Percentiles rank a stretch among this genome's conserved stretches.
phyloP scores from a whole-genome alignment of 1,140 invertebrate genomes.

The Drosophila nigrodunni region DNA sequence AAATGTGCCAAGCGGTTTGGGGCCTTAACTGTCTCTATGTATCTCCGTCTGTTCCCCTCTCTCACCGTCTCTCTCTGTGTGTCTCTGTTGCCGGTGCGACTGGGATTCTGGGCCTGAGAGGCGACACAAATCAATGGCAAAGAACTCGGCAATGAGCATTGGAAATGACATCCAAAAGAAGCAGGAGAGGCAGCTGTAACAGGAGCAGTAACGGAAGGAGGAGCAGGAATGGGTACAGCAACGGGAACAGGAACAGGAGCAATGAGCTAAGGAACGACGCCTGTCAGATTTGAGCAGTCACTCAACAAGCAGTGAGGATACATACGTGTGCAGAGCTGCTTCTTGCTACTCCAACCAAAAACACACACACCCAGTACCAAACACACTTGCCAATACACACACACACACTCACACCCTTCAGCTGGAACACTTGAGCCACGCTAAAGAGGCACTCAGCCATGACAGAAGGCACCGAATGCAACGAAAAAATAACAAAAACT shows the following conservation, averaged over 20 bases:
- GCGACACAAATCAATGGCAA: conserved; percentile 62
- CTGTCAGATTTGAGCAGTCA: conserved; percentile 74
- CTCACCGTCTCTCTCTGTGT: too few relatives aligned
- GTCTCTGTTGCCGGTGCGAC: not conserved
- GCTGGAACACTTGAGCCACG: conserved; percentile 45
- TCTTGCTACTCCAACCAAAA: conserved; percentile 2
- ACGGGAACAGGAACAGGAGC: not conserved
- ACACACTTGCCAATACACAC: not conserved
- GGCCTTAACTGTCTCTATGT: conserved; percentile 32
- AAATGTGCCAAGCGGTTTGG: conserved; percentile 62
- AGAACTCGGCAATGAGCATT: conserved; percentile 62
- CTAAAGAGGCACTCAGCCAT: conserved; percentile 69
- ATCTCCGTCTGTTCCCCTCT: not conserved
- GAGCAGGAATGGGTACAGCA: not conserved
- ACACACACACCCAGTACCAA: conserved; percentile 1
- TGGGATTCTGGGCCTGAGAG: conserved; percentile 23
- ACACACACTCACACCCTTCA: not conserved
- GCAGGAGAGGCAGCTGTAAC: not conserved
- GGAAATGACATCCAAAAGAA: conserved; percentile 38
- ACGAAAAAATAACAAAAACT: conserved; percentile 23
- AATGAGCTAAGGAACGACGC: conserved; percentile 16
- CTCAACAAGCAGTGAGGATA: conserved; percentile 39
- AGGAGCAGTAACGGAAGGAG: not conserved
- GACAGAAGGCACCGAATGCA: conserved; percentile 43
- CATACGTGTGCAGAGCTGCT: conserved; percentile 18